phyloP scores from a whole-genome alignment of 2,888 invertebrate species.

The Hirtodrosophila alboralis region DNA sequence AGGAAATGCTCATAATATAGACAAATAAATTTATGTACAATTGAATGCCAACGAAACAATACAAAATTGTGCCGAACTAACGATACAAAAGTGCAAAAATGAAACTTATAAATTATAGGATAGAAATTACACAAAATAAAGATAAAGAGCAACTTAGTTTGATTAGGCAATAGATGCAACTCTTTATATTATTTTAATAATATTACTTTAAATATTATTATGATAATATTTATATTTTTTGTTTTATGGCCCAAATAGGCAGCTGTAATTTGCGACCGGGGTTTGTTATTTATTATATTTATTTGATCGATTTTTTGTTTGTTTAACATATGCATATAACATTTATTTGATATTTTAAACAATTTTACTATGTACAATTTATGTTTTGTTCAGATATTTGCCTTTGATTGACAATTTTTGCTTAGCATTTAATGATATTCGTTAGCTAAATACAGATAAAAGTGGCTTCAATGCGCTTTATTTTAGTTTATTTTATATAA shows the following conservation, averaged over 20 bases:
- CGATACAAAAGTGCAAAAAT: constrained; percentile 7
- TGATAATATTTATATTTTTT: neutral
- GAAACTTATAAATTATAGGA: constrained; percentile 42
- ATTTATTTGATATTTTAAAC: constrained; percentile 35
- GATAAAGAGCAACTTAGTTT: constrained; percentile 9
- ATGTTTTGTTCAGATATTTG: constrained; percentile 33
- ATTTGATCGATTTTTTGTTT: constrained; percentile 7
- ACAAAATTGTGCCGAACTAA: constrained; percentile 3
- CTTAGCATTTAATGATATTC: constrained; percentile 73
- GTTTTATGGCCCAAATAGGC: neutral
- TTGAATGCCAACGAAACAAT: constrained; percentile 6
- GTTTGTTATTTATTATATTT: neutral
- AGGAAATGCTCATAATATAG: constrained; percentile 13
- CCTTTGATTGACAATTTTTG: constrained; percentile 28
- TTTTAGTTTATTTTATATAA: constrained; percentile 1
- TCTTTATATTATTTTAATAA: constrained; percentile 17
- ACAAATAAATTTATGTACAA: constrained; percentile 42
- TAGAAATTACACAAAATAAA: constrained; percentile 15
- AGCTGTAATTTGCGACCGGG: neutral
- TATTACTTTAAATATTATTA: constrained; percentile 12
- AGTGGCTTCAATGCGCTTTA: constrained; percentile 5
- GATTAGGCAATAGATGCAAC: constrained; percentile 40
- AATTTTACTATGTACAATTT: constrained; percentile 60
- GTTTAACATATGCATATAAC: constrained; percentile 20
- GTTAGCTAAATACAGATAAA: constrained; percentile 36